phyloP scores from a whole-genome alignment of 2,113 vertebrate species.

The Origma solitaria region DNA sequence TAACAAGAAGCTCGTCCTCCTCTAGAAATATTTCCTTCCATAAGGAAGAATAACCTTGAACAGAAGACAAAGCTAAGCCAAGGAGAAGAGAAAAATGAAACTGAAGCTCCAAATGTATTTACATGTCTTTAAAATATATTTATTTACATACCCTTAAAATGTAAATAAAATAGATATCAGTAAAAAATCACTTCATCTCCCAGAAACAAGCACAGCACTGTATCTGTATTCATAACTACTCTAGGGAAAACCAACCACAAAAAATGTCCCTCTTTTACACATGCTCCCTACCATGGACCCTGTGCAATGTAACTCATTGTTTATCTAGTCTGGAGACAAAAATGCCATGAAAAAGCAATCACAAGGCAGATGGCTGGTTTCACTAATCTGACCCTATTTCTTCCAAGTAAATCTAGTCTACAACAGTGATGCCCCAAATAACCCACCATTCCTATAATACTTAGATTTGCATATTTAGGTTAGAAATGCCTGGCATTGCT shows the following conservation, averaged over 20 bases:
- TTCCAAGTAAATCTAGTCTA: conserved; percentile 54
- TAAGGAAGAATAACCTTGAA: conserved; percentile 65
- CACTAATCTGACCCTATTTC: conserved; percentile 68
- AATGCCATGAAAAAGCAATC: conserved; percentile 39
- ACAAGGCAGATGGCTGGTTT: conserved; percentile 61
- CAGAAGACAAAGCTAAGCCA: conserved; percentile 34
- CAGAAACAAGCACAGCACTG: not conserved
- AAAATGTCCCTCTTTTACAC: not conserved
- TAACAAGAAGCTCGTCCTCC: conserved; percentile 45
- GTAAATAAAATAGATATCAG: conserved; percentile 21
- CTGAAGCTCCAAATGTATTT: not conserved
- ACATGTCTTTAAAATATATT: conserved; percentile 1
- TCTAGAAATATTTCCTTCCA: conserved; percentile 51
- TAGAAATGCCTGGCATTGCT: not conserved
- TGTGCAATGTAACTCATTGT: conserved; percentile 29
- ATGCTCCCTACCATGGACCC: not conserved
- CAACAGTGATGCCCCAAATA: conserved; percentile 37
- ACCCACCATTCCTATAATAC: conserved; percentile 46
- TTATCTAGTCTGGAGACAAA: conserved; percentile 27
- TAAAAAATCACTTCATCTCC: not conserved
- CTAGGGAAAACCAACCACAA: not conserved
- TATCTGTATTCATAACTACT: not conserved
- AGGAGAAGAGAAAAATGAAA: not conserved
- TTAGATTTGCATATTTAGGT: conserved; percentile 66
- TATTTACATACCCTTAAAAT: conserved; percentile 3